Conservation (phyloP, 2,888 invertebrate genomes). For the Mylabris sibirica region DNA sequence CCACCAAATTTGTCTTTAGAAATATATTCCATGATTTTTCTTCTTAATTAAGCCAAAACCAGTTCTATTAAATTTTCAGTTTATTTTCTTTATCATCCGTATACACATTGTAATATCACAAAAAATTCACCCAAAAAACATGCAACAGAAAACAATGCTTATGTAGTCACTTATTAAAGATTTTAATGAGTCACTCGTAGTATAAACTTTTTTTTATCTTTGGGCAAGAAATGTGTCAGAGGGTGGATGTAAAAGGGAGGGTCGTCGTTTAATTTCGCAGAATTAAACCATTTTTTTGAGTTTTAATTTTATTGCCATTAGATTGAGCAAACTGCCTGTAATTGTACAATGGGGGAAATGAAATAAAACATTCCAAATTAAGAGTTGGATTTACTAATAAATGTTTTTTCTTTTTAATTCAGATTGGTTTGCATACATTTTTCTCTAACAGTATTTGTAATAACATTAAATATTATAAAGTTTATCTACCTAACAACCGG, state of each 20-base stretch:
- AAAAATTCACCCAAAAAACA: not conserved
- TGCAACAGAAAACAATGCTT: not conserved
- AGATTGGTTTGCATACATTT: not conserved
- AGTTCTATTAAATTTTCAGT: not conserved
- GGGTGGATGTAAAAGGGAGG: not conserved
- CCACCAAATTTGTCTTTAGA: constrained; percentile 11
- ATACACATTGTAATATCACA: not conserved
- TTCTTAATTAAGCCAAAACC: constrained; percentile 2
- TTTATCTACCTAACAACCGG: too few species aligned
- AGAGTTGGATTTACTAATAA: not conserved
- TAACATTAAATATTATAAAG: too few species aligned
- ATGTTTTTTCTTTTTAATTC: not conserved
- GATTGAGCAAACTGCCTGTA: not conserved
- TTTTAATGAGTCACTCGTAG: not conserved
- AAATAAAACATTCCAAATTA: not conserved
- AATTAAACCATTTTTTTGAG: not conserved
- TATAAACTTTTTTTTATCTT: not conserved
- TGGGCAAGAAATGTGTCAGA: not conserved
- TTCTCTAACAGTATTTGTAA: too few species aligned
- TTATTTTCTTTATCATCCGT: not conserved
- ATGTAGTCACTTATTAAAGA: not conserved
- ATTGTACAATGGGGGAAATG: not conserved
- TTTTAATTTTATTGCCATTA: not conserved
- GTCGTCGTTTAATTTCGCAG: not conserved
- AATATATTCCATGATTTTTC: constrained; percentile 12